Base-by-base conservation (phyloP, 2,797 vertebrate genomes). In the Sitta carolinensis region DNA sequence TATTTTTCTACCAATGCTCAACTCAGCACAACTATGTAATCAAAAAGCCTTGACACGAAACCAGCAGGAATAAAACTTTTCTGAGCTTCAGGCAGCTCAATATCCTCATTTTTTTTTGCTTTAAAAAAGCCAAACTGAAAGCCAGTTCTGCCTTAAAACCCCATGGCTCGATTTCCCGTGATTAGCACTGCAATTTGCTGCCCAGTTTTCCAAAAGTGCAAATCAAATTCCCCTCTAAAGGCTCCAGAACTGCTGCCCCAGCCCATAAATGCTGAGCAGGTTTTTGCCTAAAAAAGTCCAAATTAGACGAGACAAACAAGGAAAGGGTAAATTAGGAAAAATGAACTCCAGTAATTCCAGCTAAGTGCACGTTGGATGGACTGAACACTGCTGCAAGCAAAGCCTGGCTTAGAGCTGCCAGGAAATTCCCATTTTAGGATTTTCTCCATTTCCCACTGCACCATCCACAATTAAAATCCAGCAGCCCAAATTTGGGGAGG, bases 301-400 rank as follows among this genome's bases (percentile, higher is more conserved):
- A 97, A 97, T 96, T 93, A 96, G 82, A 83, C 30, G 70, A 63
- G 90, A 93, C 85, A 95, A 96, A 97, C 91, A 96, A 80, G 81
- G 92, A 83, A 94, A 95, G 94, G 86, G 78, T 40, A 82, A 93
- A 95, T 94, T 93, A 91, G 62, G 93, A 66, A 89, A 94, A 92
- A 82, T 52, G 86, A 85, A 72, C 21, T 51, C n/a, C 16, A 88
- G 90, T 88, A 66, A 88, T 47, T 80, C 68, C 59, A 55, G 88
- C 52, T 72, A 74, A 92, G 58, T 3, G 72, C 57, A 76, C 55
- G 4, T 0, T 22, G 63, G 3, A 64, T 22, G 43, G 70, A 63
- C 22, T 63, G 66, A 91, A 15, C 4, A 42, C 55, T 26, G 72
- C 30, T n/a, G 66, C 43, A 52, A 79, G 69, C 91, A 84, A 55